Evolutionary conservation across 2,888 invertebrate genomes (phyloP), one percentile per base, ranked within the genome.

Genomic region (Ormyrus pomaceus): DNA sequence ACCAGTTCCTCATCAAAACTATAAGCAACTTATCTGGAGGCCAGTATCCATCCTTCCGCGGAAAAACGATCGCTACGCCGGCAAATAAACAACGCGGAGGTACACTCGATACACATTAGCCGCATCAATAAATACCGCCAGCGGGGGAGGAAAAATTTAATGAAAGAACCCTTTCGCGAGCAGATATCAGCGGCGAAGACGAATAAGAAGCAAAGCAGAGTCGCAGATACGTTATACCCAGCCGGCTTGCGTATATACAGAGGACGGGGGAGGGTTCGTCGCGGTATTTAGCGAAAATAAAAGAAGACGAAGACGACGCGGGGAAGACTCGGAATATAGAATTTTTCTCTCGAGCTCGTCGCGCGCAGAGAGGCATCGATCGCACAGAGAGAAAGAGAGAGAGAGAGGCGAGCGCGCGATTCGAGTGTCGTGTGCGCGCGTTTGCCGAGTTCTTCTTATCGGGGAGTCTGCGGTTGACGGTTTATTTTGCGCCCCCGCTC

Each of bases 391-490:
- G 72, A 78, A 78, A 73, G 62, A 66, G 58, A 66, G 64, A 72
- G 53, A 73, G 19, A 46, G 62, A 64, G 62, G 19, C 19, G 19
- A 73, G 19, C 13, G n/a, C 11, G 53, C 45, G n/a, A n/a, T 55
- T 70, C 77, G 68, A 59, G 62, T 62, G 56, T 68, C 75, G 75
- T 51, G 48, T 79, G 45, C 72, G 10, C 46, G 11, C 9, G 56
- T 13, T 11, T 19, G 58, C 48, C 75, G 11, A 51, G 10, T 76
- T 66, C 19, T 68, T 9, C 51, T 19, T 66, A 66, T 19, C 48
- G 64, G 19, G 58, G 58, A 46, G 58, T 75, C 82, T 82, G 78
- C 61, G 66, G 73, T 71, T 81, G 79, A 79, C 76, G 80, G 81
- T 81, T 81, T 79, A 81, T 81, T 81, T 81, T 79, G 78, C 68